phyloP scores from a whole-genome alignment of 2,113 vertebrate genomes.

The Crotalus tigris region DNA sequence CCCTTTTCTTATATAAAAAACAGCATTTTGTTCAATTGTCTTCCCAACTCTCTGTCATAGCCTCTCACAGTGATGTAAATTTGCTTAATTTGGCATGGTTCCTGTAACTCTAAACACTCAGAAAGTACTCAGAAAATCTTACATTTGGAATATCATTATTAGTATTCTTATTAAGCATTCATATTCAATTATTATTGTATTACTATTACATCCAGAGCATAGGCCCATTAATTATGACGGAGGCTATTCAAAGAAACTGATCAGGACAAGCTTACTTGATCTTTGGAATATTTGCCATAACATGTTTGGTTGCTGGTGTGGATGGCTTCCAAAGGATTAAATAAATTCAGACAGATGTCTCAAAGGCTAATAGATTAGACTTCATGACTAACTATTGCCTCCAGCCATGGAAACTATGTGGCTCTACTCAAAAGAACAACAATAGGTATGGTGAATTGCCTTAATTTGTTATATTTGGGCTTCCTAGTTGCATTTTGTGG shows the following conservation, averaged over 20 bases:
- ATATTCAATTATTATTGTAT: not conserved
- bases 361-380: not conserved
- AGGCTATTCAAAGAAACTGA: not conserved
- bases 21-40: not conserved
- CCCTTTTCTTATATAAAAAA: slow-evolving; percentile 1
- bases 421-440: not conserved
- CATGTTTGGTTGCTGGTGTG: not conserved
- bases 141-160: not conserved
- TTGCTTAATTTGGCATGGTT: not conserved
- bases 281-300: not conserved
- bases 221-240: not conserved
- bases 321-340: not conserved
- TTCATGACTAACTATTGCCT: not conserved
- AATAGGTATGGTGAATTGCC: not conserved
- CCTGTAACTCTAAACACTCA: not conserved
- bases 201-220: not conserved
- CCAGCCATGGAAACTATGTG: not conserved
- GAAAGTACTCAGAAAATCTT: not conserved
- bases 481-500: not conserved
- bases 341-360: not conserved
- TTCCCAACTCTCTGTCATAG: not conserved
- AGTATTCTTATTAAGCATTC: not conserved
- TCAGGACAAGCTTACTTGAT: not conserved
- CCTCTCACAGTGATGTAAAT: not conserved
- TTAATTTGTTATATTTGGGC: not conserved